Evolutionary conservation across 2,113 vertebrate genomes (phyloP), one percentile per base, ranked within the genome.

Genomic region (Dipodomys ordii): DNA sequence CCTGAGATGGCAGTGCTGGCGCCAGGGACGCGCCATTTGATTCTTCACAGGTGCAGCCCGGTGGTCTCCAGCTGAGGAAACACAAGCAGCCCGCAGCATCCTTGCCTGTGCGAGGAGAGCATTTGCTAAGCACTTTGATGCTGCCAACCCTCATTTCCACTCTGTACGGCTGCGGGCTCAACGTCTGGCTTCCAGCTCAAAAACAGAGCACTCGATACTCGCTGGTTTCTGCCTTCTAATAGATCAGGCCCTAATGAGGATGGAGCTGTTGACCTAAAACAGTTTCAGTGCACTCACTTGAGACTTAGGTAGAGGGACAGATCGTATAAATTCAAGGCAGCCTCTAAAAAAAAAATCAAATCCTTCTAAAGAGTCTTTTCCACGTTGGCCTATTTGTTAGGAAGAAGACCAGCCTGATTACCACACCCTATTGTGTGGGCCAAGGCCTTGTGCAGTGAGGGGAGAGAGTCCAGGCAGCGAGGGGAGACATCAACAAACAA

Each of bases 11-110:
- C 62, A 73, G 25, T 1, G 77, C 78, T 71, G 62, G 4, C 1
- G 0, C 30, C 30, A 5, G 44, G 65, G 65, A 16, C 90, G 39
- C 53, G 74, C 67, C 80, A 82, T 80, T 30, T 49, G 73, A 87
- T 13, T 53, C 85, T 44, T 2, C 32, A 72, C 94, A 94, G 96
- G 85, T 93, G 94, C 69, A 71, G 68, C 27, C 57, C 11, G 1
- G 19, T 46, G 39, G n/a, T n/a, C 30, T 90, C 22, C 39, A 72
- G 88, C 46, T 57, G 25, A 87, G 65, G 73, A 72, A 92, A 86
- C 83, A 71, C 72, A 92, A 65, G 60, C 6, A 44, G 28, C 72
- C 22, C 49, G 5, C 1, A 27, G 68, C 77, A 82, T 81, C 92
- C 92, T 60, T 79, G 39, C 93, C 19, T 0, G 6, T 25, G 49